These are phyloP conservation scores for Drosophila sturtevanti DNA, from an alignment of 1,140 invertebrate species.

Conservation along the genomic window DNA sequence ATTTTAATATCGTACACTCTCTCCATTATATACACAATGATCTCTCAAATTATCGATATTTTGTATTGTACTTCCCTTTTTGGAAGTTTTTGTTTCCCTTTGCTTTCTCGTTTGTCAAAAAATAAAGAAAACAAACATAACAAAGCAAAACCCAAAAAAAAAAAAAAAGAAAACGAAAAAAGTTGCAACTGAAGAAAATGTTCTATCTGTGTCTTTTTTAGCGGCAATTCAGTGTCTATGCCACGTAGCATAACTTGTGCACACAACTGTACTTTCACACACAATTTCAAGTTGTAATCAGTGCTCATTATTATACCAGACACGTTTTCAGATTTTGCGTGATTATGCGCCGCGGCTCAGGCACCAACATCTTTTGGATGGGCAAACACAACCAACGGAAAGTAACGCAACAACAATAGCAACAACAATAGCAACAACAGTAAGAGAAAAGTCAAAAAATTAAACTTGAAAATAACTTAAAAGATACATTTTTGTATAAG, in stretches of 20 bases:
- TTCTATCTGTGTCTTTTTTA: constrained; percentile 6
- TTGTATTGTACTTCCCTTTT: neutral
- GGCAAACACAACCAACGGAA: constrained; percentile 29
- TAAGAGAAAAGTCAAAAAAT: constrained; percentile 60
- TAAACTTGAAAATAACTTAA: constrained; percentile 77
- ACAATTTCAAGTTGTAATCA: constrained; percentile 81
- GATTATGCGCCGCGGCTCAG: constrained; percentile 75
- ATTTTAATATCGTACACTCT: too few species aligned
- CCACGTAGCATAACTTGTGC: constrained; percentile 73
- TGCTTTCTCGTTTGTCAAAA: neutral
- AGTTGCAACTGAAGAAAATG: constrained; percentile 8
- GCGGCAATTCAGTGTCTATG: constrained; percentile 15
- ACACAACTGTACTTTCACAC: constrained; percentile 78
- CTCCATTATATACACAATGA: neutral
- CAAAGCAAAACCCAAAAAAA: too few species aligned
- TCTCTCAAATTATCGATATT: neutral
- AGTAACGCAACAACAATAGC: constrained; percentile 2
- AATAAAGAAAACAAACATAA: too few species aligned
- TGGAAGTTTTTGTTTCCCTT: neutral
- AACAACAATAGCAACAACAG: constrained; percentile 15
- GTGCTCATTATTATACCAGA: constrained; percentile 81
- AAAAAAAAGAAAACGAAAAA: neutral
- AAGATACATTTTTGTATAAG: constrained; percentile 58
- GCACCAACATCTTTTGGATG: constrained; percentile 42
- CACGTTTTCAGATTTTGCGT: constrained; percentile 79